phyloP scores from a whole-genome alignment of 2,113 vertebrate genomes.

The Haliaeetus leucogaster region DNA sequence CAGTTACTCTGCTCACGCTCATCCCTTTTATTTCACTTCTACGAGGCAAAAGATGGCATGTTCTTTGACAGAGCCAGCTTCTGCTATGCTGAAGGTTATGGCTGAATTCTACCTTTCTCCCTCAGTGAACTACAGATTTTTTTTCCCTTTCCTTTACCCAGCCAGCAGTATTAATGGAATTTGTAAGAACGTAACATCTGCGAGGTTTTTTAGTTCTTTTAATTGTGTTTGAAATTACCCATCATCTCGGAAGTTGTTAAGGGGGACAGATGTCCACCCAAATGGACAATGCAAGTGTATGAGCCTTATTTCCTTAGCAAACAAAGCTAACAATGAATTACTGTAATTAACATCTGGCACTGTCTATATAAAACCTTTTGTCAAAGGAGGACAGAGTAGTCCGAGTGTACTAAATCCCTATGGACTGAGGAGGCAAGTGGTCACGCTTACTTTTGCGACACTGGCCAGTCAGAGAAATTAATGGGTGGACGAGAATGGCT shows the following conservation, averaged over 20 bases:
- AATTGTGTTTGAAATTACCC: not conserved
- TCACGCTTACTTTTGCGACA: not conserved
- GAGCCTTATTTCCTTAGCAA: not conserved
- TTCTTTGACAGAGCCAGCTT: not conserved
- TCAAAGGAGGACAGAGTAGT: not conserved
- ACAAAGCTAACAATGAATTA: not conserved
- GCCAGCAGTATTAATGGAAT: not conserved
- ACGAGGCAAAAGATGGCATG: rapidly evolving
- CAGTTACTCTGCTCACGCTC: not conserved
- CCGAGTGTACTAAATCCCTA: not conserved
- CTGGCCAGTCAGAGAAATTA: not conserved
- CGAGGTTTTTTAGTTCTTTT: not conserved
- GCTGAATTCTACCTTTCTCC: not conserved
- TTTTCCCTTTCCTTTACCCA: not conserved
- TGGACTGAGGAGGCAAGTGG: rapidly evolving
- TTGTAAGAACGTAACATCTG: not conserved
- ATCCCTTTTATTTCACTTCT: not conserved
- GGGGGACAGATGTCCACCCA: not conserved
- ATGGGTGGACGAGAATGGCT: not conserved
- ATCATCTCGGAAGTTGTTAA: not conserved
- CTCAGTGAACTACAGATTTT: not conserved
- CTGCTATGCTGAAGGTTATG: not conserved
- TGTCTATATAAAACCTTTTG: not conserved
- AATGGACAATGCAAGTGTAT: not conserved
- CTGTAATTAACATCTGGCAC: not conserved